Base-by-base conservation (phyloP, 2,113 vertebrate genomes). In the Cyprinodon brontotheroides region DNA sequence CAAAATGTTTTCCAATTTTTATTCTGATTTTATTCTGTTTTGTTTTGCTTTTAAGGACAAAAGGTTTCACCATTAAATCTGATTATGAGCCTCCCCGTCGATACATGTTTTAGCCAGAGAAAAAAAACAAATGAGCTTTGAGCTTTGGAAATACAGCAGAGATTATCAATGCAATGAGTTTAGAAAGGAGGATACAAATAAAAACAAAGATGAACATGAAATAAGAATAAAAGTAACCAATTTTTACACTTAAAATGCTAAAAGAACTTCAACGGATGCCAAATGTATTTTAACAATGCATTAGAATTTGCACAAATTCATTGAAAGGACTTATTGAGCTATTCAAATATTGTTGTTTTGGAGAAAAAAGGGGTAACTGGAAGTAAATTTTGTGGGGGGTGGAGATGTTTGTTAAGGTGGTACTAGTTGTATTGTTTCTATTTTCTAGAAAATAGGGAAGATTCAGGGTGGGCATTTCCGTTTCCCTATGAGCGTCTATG, bases 71-170 rank as follows among this genome's bases (percentile, higher is more conserved):
- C 0, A 68, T 43, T 61, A 3, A 68, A 47, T 17, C 11, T 57
- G 59, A 40, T 67, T 67, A 57, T 57, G 47, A 67, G 53, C 29
- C 61, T 59, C 47, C 57, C 73, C 67, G 72, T 77, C 40, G 77
- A 50, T 50, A 41, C 4, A 12, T 63, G 57, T 62, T 80, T 80
- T 66, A 72, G 60, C 59, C 72, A 48, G 64, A 60, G 48, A 63
- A 68, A 82, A 80, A 80, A 82, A 80, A 80, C 67, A 80, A 80
- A 82, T 74, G 11, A 4, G 11, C 45, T 71, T 75, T 12, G 43
- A 41, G 12, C 66, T 38, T 61, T 8, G 43, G 14, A 47, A 83
- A 62, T 40, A 70, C 48, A 59, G 53, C 61, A 61, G 22, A 61
- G 65, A 39, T 73, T 68, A 68, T 61, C 15, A 74, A 61, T 65